Conservation (phyloP, 1,140 invertebrate species). For the Formica selysi region DNA sequence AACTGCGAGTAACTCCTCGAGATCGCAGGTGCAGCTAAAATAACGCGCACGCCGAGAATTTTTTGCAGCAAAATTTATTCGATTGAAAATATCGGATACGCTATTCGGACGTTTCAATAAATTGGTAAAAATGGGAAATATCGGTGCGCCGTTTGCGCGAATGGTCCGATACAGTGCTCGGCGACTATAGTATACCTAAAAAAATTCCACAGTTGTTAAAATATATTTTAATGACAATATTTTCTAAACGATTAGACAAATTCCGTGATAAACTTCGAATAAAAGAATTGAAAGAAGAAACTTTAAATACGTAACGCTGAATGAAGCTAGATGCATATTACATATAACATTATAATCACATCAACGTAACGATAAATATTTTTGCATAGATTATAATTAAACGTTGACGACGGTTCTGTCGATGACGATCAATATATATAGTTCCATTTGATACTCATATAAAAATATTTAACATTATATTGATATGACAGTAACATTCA, state of each 20-base stretch:
- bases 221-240: slow-evolving; percentile 21
- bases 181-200: not conserved
- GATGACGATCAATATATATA: no score
- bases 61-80: slow-evolving; percentile 53
- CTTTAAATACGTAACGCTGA: no score
- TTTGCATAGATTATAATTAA: no score
- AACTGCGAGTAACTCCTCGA: slow-evolving; percentile 32
- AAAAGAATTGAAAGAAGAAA: no score
- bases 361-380: no score
- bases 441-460: no score
- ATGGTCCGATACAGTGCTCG: slow-evolving; percentile 21
- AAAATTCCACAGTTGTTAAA: slow-evolving; percentile 7
- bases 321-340: no score
- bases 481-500: no score
- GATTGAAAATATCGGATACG: slow-evolving; percentile 56
- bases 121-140: slow-evolving; percentile 43
- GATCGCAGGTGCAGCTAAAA: slow-evolving; percentile 56
- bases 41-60: slow-evolving; percentile 38
- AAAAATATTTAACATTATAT: no score
- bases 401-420: no score
- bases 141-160: slow-evolving; percentile 6
- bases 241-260: not conserved
- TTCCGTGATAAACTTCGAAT: no score
- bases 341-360: no score
- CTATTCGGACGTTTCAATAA: slow-evolving; percentile 42